phyloP scores from a whole-genome alignment of 2,113 vertebrate species.

The Pteruthius melanotis region DNA sequence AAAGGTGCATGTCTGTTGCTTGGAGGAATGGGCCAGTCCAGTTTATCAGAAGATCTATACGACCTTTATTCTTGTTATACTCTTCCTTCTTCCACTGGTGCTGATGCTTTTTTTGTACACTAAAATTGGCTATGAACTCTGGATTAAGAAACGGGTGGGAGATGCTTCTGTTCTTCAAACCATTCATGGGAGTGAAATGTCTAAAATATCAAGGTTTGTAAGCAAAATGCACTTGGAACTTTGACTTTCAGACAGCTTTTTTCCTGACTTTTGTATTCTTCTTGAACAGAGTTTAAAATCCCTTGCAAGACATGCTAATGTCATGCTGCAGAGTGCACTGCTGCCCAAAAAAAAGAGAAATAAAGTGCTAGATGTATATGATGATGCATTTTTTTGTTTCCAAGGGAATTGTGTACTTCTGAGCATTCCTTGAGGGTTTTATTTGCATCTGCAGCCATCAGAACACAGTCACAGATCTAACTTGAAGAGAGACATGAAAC shows the following conservation, averaged over 20 bases:
- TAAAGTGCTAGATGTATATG: not conserved
- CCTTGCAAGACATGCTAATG: not conserved
- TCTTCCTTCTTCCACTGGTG: constrained; percentile 73
- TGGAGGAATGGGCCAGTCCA: constrained; percentile 73
- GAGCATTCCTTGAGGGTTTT: not conserved
- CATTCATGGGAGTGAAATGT: constrained; percentile 72
- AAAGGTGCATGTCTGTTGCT: constrained; percentile 70
- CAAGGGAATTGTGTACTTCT: not conserved
- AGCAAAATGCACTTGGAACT: not conserved
- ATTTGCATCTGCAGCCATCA: not conserved
- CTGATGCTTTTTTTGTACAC: constrained; percentile 73
- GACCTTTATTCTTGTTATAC: constrained; percentile 69
- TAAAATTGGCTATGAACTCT: constrained; percentile 74
- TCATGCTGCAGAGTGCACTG: not conserved
- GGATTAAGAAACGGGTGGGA: constrained; percentile 76
- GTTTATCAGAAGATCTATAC: constrained; percentile 70
- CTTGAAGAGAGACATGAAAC: not conserved
- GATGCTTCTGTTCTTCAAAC: constrained; percentile 71
- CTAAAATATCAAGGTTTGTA: constrained; percentile 74
- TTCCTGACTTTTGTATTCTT: not conserved
- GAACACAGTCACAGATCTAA: not conserved
- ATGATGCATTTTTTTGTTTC: not conserved
- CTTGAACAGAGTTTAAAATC: not conserved
- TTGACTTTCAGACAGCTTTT: not conserved
- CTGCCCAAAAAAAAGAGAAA: not conserved